Evolutionary conservation across 2,113 vertebrate genomes (phyloP), one percentile per base, ranked within the genome.

Genomic region (Saccopteryx leptura): DNA sequence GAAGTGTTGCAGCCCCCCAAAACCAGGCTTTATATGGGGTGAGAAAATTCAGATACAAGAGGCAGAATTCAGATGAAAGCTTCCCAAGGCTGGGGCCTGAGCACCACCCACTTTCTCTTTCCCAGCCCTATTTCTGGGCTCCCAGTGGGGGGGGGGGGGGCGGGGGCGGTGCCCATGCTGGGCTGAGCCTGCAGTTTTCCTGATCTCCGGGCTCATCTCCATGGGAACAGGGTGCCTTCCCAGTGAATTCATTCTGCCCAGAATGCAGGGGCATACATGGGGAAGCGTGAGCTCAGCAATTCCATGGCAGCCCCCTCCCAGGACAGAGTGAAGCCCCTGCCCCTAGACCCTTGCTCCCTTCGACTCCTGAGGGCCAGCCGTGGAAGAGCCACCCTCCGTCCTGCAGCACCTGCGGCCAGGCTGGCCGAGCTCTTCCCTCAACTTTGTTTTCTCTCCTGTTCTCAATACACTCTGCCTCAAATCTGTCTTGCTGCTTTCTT

Each of bases 391-490:
- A 21, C 54, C 65, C 68, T 76, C 63, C 48, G 5, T 63, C 81
- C 92, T 81, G 76, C 80, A 61, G 75, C 76, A 76, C 95, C 95
- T 31, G 33, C 0, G 1, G 21, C 88, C 54, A 66, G 80, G 74
- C 92, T 75, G 80, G 68, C 88, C 31, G 28, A 80, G 71, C 84
- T 95, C 89, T 93, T 87, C 82, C 72, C 58, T 23, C 60, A 23
- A 91, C 66, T 91, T 74, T 54, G 81, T 90, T 91, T 93, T 83
- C 87, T 96, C 68, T 95, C 88, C 95, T 97, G 91, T 93, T 89
- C 94, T 97, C 86, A 98, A 98, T 98, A 98, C 94, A 98, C 89
- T 96, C 97, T 95, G 91, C 91, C 96, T 98, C 96, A 89, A 96
- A 91, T 60, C 96, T 14, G 96, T 50, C 94, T 97, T 24, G 91